Percentiles rank a stretch among this genome's conserved stretches.
Evolutionary conservation across 2,113 vertebrate species (phyloP).

Genomic region (Aspidoscelis tigris): DNA sequence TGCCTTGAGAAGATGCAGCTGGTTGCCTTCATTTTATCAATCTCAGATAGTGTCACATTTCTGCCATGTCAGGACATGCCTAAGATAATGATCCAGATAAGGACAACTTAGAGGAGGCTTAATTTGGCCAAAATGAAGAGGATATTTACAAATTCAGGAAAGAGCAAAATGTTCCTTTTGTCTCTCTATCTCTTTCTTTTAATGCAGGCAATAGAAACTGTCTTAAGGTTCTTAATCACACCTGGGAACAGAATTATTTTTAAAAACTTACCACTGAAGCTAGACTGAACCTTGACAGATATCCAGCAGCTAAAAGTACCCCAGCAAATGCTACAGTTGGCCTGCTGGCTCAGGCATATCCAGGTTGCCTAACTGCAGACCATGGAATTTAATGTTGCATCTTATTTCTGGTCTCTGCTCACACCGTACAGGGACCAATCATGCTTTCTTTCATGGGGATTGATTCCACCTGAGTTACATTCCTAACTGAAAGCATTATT

Average conservation of each 20-base stretch:
- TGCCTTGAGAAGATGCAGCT: conserved; percentile 65
- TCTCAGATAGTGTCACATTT: conserved; percentile 66
- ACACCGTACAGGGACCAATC: too few relatives aligned
- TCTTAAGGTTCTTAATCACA: background rate
- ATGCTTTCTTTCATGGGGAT: too few relatives aligned
- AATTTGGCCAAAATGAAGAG: conserved; percentile 64
- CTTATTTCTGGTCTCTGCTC: too few relatives aligned
- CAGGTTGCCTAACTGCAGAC: too few relatives aligned
- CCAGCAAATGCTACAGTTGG: too few relatives aligned
- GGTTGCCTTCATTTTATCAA: conserved; percentile 70
- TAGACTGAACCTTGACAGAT: too few relatives aligned
- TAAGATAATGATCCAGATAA: conserved; percentile 69
- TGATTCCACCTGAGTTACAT: too few relatives aligned
- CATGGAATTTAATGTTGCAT: too few relatives aligned
- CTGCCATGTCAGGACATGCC: conserved; percentile 65
- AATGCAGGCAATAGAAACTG: background rate
- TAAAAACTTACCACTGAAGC: too few relatives aligned
- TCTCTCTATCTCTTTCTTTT: conserved; percentile 24
- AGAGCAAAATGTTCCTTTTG: conserved; percentile 38
- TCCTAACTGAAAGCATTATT: conserved; percentile 31
- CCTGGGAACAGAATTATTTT: background rate
- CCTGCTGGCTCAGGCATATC: too few relatives aligned
- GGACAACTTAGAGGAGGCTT: conserved; percentile 63
- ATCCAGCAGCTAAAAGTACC: too few relatives aligned
- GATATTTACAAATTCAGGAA: conserved; percentile 35